Conservation (phyloP, 2,113 vertebrate species). For the Sminthopsis crassicaudata region DNA sequence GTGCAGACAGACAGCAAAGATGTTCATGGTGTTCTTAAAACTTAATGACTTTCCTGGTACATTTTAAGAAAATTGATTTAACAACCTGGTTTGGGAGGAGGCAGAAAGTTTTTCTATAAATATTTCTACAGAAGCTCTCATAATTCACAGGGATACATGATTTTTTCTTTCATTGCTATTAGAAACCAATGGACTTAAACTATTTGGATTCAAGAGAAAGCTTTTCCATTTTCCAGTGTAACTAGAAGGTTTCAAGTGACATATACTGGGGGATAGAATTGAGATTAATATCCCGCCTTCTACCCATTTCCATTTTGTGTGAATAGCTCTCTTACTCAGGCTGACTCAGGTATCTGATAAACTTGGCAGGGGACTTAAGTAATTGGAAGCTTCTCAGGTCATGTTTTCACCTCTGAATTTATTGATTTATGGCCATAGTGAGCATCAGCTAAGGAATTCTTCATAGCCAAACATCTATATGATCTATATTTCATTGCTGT, state of each 20-base stretch:
- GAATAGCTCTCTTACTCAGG: background rate
- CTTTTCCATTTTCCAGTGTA: background rate
- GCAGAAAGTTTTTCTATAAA: background rate
- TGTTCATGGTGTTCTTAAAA: background rate
- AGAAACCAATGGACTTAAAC: background rate
- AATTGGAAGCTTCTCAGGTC: background rate
- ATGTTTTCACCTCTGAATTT: background rate
- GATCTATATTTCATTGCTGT: background rate
- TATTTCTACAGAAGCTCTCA: slow-evolving; percentile 19
- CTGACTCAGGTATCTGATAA: background rate
- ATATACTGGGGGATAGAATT: background rate
- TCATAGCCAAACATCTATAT: background rate
- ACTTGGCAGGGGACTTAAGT: background rate
- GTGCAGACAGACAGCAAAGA: background rate
- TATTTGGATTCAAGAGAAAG: slow-evolving; percentile 9
- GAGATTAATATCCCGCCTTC: background rate
- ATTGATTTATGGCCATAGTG: background rate
- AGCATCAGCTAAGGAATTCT: background rate
- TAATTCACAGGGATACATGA: slow-evolving; percentile 14
- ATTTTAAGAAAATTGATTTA: slow-evolving; percentile 33
- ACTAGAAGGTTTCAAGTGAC: background rate
- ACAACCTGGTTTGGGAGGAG: background rate
- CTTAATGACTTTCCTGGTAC: background rate
- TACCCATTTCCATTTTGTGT: background rate
- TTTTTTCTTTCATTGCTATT: slow-evolving; percentile 4